Evolutionary conservation across 1,140 invertebrate genomes (phyloP), one percentile per base, ranked within the genome.

Genomic region (Drosophila ficusphila): DNA sequence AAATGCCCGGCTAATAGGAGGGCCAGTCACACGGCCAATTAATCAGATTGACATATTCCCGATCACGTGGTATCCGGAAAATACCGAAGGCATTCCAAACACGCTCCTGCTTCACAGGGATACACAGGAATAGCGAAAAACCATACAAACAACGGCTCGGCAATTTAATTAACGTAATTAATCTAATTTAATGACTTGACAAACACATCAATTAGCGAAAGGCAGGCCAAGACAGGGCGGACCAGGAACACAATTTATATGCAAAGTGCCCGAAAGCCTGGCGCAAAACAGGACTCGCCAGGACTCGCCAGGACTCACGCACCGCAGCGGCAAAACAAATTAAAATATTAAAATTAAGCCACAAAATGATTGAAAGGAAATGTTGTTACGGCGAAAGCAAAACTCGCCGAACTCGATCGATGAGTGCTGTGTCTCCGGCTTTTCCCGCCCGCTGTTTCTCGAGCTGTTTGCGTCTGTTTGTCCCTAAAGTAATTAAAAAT

Each of bases 151-250:
- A 58, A 36, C 60, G 49, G 39, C 57, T 19, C 42, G 54, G 53
- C 61, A 86, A 86, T 86, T 89, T 89, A 89, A 89, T 89, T 89
- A 89, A 81, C 76, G 77, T 89, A 89, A 89, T 89, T 90, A 90
- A 90, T 90, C 88, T 86, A 78, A 90, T 90, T 86, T 90, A 90
- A 90, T 90, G 81, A 90, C 86, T 90, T 86, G 86, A 90, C 86
- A 90, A 90, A 90, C 86, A 90, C 74, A 90, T 86, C 79, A 90
- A 90, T 90, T 90, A 89, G 81, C 73, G 47, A 60, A 78, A 67
- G 62, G 39, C 61, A 36, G 27, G 23, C 73, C 19, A 31, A 29
- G 51, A 19, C 38, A 14, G 33, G 48, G 31, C 62, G 48, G 51
- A 48, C 46, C 70, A 44, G 58, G 74, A 49, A 54, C 67, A 75